Evolutionary conservation across 1,140 invertebrate genomes (phyloP).

Genomic region (Radopholus similis): DNA sequence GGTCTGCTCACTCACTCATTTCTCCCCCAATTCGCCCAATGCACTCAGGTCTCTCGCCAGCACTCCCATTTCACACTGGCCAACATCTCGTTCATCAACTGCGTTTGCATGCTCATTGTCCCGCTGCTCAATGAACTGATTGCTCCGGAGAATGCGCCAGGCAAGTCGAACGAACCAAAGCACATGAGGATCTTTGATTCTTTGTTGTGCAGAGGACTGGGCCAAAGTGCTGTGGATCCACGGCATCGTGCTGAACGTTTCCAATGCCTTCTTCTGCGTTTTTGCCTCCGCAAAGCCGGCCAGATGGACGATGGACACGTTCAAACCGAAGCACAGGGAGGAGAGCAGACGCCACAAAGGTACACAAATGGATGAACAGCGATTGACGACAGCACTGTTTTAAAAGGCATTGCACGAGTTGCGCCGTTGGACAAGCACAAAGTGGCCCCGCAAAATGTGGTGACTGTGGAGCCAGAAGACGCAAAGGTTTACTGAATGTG

Average conservation of each 20-base stretch:
- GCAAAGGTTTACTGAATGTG: too few relatives aligned
- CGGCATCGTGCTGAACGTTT: constrained; percentile 44
- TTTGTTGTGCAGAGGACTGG: constrained; percentile 42
- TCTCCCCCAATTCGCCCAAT: not conserved
- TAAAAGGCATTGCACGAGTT: too few relatives aligned
- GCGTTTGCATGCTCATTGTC: constrained; percentile 56
- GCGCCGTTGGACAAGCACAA: not conserved
- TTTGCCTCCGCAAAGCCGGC: constrained; percentile 55
- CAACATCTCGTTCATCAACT: constrained; percentile 56
- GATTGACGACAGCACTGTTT: too few relatives aligned
- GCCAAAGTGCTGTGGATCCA: constrained; percentile 53
- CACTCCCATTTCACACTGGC: constrained; percentile 55
- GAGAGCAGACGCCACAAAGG: not conserved
- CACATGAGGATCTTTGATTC: too few relatives aligned
- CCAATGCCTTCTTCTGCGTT: constrained; percentile 53
- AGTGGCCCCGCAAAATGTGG: not conserved
- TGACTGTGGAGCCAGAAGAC: not conserved
- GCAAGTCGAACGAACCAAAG: constrained; percentile 1
- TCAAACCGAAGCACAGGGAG: too few relatives aligned
- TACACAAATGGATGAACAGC: too few relatives aligned
- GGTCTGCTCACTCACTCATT: constrained; percentile 20
- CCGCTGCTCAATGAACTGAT: constrained; percentile 53
- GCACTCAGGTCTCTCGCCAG: not conserved
- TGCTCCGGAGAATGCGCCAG: constrained; percentile 48
- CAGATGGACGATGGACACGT: constrained; percentile 50